A percentile compares a stretch with the other conserved stretches of the same genome.
Conservation (phyloP, 2,113 vertebrate genomes). For the Melanerpes aurifrons region DNA sequence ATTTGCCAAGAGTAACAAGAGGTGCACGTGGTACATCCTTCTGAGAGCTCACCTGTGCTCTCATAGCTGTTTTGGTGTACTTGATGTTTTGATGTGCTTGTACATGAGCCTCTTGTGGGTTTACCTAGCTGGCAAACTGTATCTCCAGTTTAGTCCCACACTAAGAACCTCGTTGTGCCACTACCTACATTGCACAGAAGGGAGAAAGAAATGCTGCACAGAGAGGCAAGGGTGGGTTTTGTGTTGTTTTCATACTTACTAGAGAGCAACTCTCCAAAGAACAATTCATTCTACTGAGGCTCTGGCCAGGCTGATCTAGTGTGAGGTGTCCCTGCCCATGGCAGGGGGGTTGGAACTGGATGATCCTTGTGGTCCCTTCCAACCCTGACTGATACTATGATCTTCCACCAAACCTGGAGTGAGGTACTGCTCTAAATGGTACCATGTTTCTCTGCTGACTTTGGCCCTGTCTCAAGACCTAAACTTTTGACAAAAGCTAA, state of each 20-base stretch:
- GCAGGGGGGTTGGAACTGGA: too few relatives aligned
- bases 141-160: background rate
- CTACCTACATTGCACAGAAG: background rate
- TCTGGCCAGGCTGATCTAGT: too few relatives aligned
- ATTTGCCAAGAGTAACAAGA: background rate
- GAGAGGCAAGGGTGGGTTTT: background rate
- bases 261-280: background rate
- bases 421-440: background rate
- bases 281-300: background rate
- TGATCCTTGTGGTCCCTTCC: too few relatives aligned
- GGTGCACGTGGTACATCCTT: rapidly evolving
- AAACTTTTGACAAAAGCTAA: background rate
- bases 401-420: background rate
- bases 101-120: background rate
- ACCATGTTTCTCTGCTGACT: background rate
- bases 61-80: background rate
- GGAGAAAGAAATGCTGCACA: background rate
- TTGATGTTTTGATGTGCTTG: background rate
- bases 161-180: background rate
- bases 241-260: background rate
- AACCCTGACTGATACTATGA: too few relatives aligned
- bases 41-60: background rate
- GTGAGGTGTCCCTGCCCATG: too few relatives aligned
- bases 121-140: background rate
- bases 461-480: background rate